phyloP scores from a whole-genome alignment of 2,888 invertebrate species.

The Cephus rjabovi region DNA sequence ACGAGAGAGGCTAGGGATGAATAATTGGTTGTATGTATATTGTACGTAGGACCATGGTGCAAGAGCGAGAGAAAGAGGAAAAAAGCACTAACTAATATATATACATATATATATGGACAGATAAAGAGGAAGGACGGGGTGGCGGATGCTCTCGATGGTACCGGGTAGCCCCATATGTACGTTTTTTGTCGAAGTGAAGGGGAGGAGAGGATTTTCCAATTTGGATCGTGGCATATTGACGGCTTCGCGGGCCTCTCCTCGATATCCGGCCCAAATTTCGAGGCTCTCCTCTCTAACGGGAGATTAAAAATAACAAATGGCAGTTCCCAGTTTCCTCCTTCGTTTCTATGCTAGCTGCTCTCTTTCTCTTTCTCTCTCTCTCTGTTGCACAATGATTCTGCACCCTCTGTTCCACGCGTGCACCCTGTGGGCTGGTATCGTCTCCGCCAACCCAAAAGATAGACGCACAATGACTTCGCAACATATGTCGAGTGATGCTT shows the following conservation, averaged over 20 bases:
- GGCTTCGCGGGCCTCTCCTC: constrained; percentile 39
- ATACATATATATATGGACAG: not conserved
- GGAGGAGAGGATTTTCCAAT: constrained; percentile 28
- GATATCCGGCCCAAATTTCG: constrained; percentile 51
- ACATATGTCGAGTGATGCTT: constrained; percentile 57
- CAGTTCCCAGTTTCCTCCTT: constrained; percentile 2
- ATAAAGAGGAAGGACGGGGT: not conserved
- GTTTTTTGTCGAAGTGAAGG: not conserved
- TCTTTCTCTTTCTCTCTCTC: not conserved
- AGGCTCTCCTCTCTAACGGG: constrained; percentile 41
- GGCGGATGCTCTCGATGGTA: not conserved
- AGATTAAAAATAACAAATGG: constrained; percentile 45
- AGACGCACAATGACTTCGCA: constrained; percentile 47
- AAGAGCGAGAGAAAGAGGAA: not conserved
- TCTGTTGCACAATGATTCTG: not conserved
- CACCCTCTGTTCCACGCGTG: not conserved
- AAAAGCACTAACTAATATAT: not conserved
- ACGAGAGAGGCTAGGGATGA: too few species aligned
- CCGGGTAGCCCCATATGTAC: not conserved
- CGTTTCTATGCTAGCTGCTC: not conserved
- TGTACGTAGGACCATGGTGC: not conserved
- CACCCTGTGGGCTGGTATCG: not conserved
- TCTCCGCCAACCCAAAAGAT: not conserved
- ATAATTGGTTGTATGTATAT: not conserved
- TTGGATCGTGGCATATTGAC: constrained; percentile 47